Conservation (phyloP, 2,113 vertebrate genomes). For the Chaenocephalus aceratus region DNA sequence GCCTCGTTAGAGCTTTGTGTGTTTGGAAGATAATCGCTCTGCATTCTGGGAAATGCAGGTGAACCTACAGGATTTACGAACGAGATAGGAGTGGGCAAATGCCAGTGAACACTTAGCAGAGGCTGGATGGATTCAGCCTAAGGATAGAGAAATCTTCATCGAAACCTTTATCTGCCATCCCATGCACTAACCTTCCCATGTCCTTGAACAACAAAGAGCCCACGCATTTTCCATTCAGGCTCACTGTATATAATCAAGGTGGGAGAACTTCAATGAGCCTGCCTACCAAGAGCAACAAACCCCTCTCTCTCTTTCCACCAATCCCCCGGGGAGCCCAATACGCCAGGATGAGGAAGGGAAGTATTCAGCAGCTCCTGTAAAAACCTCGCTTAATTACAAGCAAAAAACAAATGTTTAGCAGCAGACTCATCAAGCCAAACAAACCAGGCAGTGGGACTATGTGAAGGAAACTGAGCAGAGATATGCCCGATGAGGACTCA, state of each 20-base stretch:
- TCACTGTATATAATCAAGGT: conserved; percentile 70
- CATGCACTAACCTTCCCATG: conserved; percentile 63
- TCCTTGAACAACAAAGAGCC: conserved; percentile 76
- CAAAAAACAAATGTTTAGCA: conserved; percentile 59
- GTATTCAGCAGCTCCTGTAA: conserved; percentile 47
- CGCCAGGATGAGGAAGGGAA: conserved; percentile 47
- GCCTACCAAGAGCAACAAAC: conserved; percentile 57
- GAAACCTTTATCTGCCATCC: conserved; percentile 50
- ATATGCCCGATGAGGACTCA: conserved; percentile 49
- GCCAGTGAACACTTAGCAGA: conserved; percentile 27
- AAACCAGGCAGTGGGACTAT: conserved; percentile 45
- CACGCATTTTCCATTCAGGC: conserved; percentile 71
- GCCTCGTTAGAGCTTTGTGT: background rate
- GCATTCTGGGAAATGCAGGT: conserved; percentile 3
- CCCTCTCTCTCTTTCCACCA: conserved; percentile 48
- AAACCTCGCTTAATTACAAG: conserved; percentile 69
- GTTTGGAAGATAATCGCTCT: background rate
- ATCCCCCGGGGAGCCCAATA: conserved; percentile 57
- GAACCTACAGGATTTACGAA: background rate
- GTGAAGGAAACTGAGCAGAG: conserved; percentile 32
- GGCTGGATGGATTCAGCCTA: conserved; percentile 20
- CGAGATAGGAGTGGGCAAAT: background rate
- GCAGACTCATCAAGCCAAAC: conserved; percentile 63
- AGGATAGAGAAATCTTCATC: conserved; percentile 49
- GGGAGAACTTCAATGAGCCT: conserved; percentile 69